Evolutionary conservation across 2,797 vertebrate genomes (phyloP).

Genomic region (Enteromius trimaculatus): DNA sequence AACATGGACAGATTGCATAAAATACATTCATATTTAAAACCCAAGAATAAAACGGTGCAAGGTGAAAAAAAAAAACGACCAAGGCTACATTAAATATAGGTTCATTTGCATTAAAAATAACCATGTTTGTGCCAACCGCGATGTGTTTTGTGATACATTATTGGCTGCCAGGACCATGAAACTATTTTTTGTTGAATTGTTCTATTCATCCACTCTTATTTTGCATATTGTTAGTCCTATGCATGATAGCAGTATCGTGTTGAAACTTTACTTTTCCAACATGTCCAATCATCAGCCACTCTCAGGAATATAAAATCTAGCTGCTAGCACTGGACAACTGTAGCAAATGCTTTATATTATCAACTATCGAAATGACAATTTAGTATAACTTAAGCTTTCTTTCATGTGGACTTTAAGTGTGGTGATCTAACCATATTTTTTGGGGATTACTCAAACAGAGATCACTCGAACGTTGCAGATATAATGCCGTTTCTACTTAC

Average conservation of each 20-base stretch:
- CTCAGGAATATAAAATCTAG: background rate
- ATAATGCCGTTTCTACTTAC: background rate
- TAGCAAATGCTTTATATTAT: background rate
- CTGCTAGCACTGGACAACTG: background rate
- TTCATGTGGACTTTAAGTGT: background rate
- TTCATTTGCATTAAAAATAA: constrained; percentile 1
- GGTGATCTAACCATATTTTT: constrained; percentile 1
- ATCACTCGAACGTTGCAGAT: background rate
- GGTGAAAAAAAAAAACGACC: background rate
- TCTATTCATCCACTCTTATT: background rate
- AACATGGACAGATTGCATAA: background rate
- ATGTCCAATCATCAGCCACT: background rate
- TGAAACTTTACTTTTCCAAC: background rate
- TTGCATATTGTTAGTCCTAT: background rate
- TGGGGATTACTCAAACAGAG: background rate
- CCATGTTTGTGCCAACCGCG: background rate
- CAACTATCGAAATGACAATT: background rate
- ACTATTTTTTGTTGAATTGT: background rate
- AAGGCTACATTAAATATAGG: background rate
- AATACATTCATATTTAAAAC: background rate
- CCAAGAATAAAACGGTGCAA: background rate
- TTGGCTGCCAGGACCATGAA: background rate
- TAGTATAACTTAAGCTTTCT: constrained; percentile 4
- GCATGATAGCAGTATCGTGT: background rate
- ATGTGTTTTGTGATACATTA: background rate